phyloP scores from a whole-genome alignment of 2,797 vertebrate species.

The Peromyscus eremicus region DNA sequence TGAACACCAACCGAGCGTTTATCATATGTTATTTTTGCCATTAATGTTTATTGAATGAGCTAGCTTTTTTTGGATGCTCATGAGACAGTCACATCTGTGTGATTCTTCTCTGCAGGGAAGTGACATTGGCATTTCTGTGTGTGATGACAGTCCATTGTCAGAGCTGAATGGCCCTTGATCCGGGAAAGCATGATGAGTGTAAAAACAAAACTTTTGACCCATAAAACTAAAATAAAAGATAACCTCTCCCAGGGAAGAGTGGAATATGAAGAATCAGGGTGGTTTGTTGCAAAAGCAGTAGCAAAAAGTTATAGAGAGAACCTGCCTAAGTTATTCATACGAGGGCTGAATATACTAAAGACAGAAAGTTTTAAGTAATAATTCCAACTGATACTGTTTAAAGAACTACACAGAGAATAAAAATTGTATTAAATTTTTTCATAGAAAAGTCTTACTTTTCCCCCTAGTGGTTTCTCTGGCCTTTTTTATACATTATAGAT shows the following conservation, averaged over 20 bases:
- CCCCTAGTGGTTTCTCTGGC: background rate
- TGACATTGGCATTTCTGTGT: conserved; percentile 7
- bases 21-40: background rate
- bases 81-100: conserved; percentile 13
- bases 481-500: background rate
- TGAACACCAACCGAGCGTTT: background rate
- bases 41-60: conserved; percentile 34
- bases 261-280: background rate
- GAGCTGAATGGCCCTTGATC: conserved; percentile 29
- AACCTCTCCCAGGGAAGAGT: conserved; percentile 29
- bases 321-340: background rate
- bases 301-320: conserved; percentile 31
- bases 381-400: background rate
- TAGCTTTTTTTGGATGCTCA: background rate
- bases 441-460: background rate
- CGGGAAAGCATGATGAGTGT: background rate
- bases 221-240: conserved; percentile 64
- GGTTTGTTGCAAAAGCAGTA: background rate
- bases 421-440: conserved; percentile 9
- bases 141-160: background rate
- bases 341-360: conserved; percentile 1
- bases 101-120: background rate
- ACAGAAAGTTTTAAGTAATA: conserved; percentile 12
- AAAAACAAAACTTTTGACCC: conserved; percentile 43
- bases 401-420: background rate